phyloP scores from a whole-genome alignment of 2,888 invertebrate species.

The Eristalis pertinax region DNA sequence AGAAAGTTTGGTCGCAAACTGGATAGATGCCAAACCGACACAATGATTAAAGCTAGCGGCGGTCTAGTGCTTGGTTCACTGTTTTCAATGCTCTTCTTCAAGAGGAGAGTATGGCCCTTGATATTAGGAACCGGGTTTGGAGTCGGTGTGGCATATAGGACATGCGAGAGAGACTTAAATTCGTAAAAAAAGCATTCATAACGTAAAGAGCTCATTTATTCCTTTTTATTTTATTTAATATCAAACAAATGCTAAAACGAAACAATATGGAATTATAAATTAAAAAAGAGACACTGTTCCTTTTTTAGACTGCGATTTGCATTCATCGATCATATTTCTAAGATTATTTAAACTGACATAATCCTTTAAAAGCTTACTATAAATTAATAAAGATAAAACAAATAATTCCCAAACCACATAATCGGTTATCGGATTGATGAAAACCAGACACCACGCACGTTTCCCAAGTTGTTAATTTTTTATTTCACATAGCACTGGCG shows the following conservation, averaged over 20 bases:
- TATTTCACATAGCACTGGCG: background rate
- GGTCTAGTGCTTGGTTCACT: conserved; percentile 91
- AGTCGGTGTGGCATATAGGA: conserved; percentile 88
- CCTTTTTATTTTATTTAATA: conserved; percentile 52
- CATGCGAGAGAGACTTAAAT: conserved; percentile 77
- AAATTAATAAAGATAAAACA: too few relatives aligned
- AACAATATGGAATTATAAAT: conserved; percentile 11
- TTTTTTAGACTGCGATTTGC: too few relatives aligned
- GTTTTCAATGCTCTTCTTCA: conserved; percentile 91
- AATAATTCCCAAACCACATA: too few relatives aligned
- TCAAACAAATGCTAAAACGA: conserved; percentile 14
- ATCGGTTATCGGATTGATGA: background rate
- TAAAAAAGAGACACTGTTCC: background rate
- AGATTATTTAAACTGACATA: too few relatives aligned
- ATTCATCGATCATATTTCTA: too few relatives aligned
- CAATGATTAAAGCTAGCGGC: conserved; percentile 90
- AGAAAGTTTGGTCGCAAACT: conserved; percentile 87
- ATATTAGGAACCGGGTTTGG: conserved; percentile 94
- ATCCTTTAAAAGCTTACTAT: too few relatives aligned
- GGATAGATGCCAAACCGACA: conserved; percentile 93
- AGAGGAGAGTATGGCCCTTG: conserved; percentile 92
- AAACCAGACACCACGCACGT: background rate
- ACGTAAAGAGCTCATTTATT: conserved; percentile 46
- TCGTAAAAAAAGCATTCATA: conserved; percentile 69
- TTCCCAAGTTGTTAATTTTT: background rate